Evolutionary conservation across 1,140 invertebrate genomes (phyloP).

Genomic region (Eriocheir sinensis): DNA sequence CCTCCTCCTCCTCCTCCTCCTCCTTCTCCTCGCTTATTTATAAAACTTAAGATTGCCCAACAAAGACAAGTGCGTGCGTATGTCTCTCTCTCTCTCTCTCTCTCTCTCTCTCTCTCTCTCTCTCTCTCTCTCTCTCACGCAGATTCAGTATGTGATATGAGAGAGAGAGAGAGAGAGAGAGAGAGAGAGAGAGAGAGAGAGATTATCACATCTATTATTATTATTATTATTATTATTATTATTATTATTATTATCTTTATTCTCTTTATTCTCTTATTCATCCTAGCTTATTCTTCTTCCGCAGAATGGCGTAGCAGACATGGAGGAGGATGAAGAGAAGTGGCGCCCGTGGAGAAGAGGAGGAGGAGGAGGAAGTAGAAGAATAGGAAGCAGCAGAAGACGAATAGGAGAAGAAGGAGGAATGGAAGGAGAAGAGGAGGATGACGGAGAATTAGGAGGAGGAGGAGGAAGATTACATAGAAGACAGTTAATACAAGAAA

Average conservation of each 20-base stretch:
- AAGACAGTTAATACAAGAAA: too few species aligned
- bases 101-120: not conserved
- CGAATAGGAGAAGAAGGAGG: not conserved
- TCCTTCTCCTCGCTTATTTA: not conserved
- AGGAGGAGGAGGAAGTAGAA: not conserved
- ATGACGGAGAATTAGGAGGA: not conserved
- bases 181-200: constrained; percentile 34
- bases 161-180: constrained; percentile 55
- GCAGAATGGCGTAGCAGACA: not conserved
- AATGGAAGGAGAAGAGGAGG: not conserved
- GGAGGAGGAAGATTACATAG: too few species aligned
- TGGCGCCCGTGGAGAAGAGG: not conserved
- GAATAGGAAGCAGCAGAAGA: not conserved
- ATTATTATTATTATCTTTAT: too few species aligned
- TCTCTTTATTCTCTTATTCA: not conserved
- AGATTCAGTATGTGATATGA: not conserved
- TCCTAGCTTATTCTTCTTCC: not conserved
- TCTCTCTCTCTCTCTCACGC: not conserved
- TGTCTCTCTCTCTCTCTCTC: not conserved
- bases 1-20: not conserved
- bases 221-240: too few species aligned
- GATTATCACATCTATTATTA: not conserved
- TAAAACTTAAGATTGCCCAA: not conserved
- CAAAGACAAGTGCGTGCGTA: too few species aligned
- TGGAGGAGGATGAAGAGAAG: not conserved